phyloP scores from a whole-genome alignment of 1,140 invertebrate species.

The Nylanderia fulva region DNA sequence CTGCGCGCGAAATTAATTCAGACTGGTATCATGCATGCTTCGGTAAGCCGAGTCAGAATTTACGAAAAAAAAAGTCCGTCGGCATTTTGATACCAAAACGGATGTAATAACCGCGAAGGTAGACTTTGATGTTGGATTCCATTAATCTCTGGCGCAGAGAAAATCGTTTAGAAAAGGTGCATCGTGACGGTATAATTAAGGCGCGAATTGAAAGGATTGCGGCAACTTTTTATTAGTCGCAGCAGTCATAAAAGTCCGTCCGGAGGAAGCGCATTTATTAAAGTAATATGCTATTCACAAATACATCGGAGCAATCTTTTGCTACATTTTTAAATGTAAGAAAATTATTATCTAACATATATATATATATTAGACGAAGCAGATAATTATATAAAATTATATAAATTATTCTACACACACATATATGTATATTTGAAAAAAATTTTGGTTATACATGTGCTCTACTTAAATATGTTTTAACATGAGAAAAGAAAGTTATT shows the following conservation, averaged over 20 bases:
- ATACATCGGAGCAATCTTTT: neutral
- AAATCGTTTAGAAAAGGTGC: neutral
- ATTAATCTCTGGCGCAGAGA: slow-evolving; percentile 7
- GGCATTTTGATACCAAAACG: slow-evolving; percentile 49
- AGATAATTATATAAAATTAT: too few relatives aligned
- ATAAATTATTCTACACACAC: too few relatives aligned
- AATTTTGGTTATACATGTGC: too few relatives aligned
- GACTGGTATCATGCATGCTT: slow-evolving; percentile 61
- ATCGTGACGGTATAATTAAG: slow-evolving; percentile 9
- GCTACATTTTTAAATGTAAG: neutral
- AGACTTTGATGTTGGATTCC: slow-evolving; percentile 45
- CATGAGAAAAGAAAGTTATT: neutral
- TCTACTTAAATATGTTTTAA: too few relatives aligned
- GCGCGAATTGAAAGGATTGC: slow-evolving; percentile 12
- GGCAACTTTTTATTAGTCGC: slow-evolving; percentile 19
- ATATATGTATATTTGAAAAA: too few relatives aligned
- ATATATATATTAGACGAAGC: too few relatives aligned
- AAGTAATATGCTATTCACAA: slow-evolving; percentile 12
- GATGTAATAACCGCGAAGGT: slow-evolving; percentile 60
- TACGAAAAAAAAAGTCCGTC: neutral
- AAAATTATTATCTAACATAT: neutral
- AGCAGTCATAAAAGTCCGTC: neutral
- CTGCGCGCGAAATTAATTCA: slow-evolving; percentile 73
- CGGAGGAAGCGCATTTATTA: neutral
- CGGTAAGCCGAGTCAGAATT: slow-evolving; percentile 61